A percentile compares a stretch with the other conserved stretches of the same genome.
These are phyloP conservation scores for Garra rufa DNA, from an alignment of 2,113 vertebrate genomes.

Conservation along the genomic window DNA sequence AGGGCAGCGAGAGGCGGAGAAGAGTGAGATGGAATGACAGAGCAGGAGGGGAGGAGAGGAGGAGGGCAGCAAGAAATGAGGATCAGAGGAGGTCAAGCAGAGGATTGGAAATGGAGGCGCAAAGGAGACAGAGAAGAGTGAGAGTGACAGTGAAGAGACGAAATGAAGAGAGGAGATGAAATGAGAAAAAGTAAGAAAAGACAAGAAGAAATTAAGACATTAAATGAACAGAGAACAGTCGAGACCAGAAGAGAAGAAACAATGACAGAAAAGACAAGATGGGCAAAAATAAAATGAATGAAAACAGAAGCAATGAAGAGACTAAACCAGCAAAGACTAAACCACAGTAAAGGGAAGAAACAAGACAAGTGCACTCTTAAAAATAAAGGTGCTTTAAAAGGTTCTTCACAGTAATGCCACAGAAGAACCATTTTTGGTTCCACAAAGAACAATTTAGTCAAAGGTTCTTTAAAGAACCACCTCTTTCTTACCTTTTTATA, in stretches of 20 bases:
- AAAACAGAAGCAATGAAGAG: background rate
- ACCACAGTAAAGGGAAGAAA: background rate
- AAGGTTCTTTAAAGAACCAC: too few species aligned
- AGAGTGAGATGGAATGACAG: slow-evolving; percentile 46
- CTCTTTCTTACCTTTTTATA: too few species aligned
- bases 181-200: background rate
- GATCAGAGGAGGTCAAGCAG: slow-evolving; percentile 62
- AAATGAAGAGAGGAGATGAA: background rate
- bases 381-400: too few species aligned
- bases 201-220: background rate
- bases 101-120: slow-evolving; percentile 55
- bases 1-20: slow-evolving; percentile 4
- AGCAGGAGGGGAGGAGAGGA: slow-evolving; percentile 27
- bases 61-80: slow-evolving; percentile 47
- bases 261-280: background rate
- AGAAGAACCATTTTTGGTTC: too few species aligned
- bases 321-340: background rate
- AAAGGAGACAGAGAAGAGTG: slow-evolving; percentile 29
- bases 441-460: too few species aligned
- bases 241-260: background rate
- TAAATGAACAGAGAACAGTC: background rate
- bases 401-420: too few species aligned
- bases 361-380: too few species aligned
- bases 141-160: background rate
- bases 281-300: background rate